phyloP scores from a whole-genome alignment of 2,888 invertebrate species.

The Exocentrus adspersus region DNA sequence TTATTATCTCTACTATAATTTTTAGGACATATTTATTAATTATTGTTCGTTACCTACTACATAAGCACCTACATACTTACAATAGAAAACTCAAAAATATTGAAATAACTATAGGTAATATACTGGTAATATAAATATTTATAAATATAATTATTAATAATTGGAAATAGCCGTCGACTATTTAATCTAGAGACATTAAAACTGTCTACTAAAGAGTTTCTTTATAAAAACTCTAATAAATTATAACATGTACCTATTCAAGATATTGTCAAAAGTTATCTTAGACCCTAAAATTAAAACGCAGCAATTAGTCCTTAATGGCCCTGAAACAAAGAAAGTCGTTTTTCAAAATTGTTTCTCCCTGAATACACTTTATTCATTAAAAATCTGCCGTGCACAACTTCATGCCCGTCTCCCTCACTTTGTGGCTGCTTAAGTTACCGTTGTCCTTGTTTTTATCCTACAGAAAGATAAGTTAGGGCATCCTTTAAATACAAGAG shows the following conservation, averaged over 20 bases:
- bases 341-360: conserved; percentile 65
- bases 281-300: conserved; percentile 61
- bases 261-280: conserved; percentile 63
- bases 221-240: conserved; percentile 55
- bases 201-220: conserved; percentile 40
- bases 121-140: too few relatives aligned
- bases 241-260: conserved; percentile 57
- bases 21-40: too few relatives aligned
- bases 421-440: conserved; percentile 27
- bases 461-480: conserved; percentile 45
- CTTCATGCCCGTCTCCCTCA: conserved; percentile 37
- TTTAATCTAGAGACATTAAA: conserved; percentile 36
- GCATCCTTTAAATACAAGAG: conserved; percentile 60
- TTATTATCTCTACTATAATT: too few relatives aligned
- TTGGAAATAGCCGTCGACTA: too few relatives aligned
- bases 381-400: conserved; percentile 51
- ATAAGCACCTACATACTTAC: too few relatives aligned
- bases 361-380: conserved; percentile 59
- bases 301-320: conserved; percentile 64
- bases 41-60: too few relatives aligned
- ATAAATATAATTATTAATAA: too few relatives aligned
- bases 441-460: conserved; percentile 43
- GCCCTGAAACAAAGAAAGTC: conserved; percentile 63
- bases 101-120: too few relatives aligned
- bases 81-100: too few relatives aligned